Percentiles rank a stretch among this genome's conserved stretches.
Evolutionary conservation across 1,140 invertebrate genomes (phyloP).

Genomic region (Papilio aristodemus): DNA sequence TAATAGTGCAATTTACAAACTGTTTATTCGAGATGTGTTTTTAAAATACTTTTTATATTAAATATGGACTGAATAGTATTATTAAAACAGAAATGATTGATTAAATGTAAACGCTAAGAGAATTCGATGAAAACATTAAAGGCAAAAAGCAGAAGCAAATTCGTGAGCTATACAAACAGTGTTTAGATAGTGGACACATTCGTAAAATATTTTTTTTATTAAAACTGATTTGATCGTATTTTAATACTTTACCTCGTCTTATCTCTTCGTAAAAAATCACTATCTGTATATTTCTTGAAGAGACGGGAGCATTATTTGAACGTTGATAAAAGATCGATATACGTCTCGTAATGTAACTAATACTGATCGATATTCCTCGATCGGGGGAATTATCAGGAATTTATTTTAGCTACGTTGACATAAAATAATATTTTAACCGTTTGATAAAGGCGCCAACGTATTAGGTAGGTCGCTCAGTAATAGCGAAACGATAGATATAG

Average conservation of each 20-base stretch:
- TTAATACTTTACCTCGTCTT: neutral
- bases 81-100: too few species aligned
- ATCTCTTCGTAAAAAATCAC: constrained; percentile 3
- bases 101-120: too few species aligned
- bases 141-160: too few species aligned
- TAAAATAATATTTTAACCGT: constrained; percentile 46
- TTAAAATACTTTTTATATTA: too few species aligned
- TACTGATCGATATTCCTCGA: constrained; percentile 39
- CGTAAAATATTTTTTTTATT: neutral
- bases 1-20: constrained; percentile 3
- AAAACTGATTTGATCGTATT: neutral
- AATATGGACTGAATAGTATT: too few species aligned
- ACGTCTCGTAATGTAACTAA: constrained; percentile 39
- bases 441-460: constrained; percentile 42
- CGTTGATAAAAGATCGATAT: constrained; percentile 50
- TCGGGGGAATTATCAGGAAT: constrained; percentile 41
- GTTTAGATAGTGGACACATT: neutral
- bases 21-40: neutral
- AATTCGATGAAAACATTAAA: too few species aligned
- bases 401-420: constrained; percentile 45
- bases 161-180: too few species aligned
- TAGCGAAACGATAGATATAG: neutral
- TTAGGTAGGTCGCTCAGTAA: constrained; percentile 29
- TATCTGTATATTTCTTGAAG: constrained; percentile 23
- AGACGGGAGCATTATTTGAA: constrained; percentile 58